phyloP scores from a whole-genome alignment of 2,113 vertebrate genomes.

The Cheirogaleus medius region DNA sequence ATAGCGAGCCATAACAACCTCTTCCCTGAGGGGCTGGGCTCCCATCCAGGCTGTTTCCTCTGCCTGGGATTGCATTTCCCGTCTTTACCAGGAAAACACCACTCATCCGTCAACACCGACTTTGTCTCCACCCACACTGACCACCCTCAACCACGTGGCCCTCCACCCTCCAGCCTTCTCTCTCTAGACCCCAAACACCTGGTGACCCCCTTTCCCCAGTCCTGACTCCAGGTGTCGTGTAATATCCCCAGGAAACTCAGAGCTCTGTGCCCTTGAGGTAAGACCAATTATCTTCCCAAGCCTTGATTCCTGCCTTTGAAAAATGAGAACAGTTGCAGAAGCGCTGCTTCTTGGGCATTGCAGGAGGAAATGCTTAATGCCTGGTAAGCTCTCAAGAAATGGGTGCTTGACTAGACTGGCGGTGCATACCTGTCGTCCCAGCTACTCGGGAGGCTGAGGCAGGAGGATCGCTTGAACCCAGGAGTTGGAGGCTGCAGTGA shows the following conservation, averaged over 20 bases:
- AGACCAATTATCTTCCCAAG: not conserved
- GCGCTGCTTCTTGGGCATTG: not conserved
- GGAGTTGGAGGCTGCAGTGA: no score
- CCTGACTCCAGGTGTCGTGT: not conserved
- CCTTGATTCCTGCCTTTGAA: not conserved
- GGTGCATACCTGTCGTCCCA: no score
- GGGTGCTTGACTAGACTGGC: no score
- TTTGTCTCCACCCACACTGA: not conserved
- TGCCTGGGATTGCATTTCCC: not conserved
- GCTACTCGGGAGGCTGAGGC: no score
- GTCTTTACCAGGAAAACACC: not conserved
- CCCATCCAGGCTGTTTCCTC: not conserved
- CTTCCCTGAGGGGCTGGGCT: not conserved
- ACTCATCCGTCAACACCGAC: not conserved
- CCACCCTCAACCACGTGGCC: not conserved
- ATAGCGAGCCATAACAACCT: not conserved
- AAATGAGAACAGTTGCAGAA: not conserved
- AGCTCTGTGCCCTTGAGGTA: not conserved
- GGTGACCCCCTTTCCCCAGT: not conserved
- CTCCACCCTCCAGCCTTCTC: not conserved
- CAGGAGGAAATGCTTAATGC: no score
- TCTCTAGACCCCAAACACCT: not conserved
- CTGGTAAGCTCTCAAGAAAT: not conserved
- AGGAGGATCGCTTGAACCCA: no score
- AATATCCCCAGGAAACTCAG: not conserved